Evolutionary conservation across 2,888 invertebrate species (phyloP).

Genomic region (Synergus umbraculus): DNA sequence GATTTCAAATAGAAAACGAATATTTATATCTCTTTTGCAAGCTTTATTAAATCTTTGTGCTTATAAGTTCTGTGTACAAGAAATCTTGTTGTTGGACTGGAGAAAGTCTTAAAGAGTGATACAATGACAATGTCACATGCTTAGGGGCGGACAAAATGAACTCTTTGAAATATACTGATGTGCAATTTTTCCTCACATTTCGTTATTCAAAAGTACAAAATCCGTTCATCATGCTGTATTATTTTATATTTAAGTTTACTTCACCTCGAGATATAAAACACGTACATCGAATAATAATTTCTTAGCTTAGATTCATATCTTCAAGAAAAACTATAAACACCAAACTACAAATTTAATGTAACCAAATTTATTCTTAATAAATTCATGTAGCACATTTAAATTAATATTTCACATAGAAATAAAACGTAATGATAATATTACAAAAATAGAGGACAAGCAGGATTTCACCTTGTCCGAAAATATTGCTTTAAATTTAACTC

Average conservation of each 20-base stretch:
- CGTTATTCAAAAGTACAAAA: conserved; percentile 38
- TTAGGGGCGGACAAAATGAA: conserved; percentile 35
- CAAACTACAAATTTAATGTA: neutral
- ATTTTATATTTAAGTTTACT: neutral
- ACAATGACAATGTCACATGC: neutral
- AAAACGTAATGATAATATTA: neutral
- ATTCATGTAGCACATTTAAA: neutral
- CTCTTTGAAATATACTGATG: neutral
- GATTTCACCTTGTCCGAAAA: neutral
- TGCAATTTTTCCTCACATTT: conserved; percentile 5
- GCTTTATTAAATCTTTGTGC: conserved; percentile 38
- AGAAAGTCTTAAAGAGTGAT: neutral
- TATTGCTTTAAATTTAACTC: neutral
- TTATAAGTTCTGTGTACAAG: conserved; percentile 32
- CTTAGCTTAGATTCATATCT: conserved; percentile 6
- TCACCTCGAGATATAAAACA: neutral
- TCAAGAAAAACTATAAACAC: neutral
- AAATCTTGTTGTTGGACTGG: neutral
- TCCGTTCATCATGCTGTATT: conserved; percentile 10
- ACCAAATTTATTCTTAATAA: neutral
- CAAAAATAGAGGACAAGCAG: neutral
- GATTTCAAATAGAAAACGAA: neutral
- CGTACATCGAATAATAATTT: conserved; percentile 1
- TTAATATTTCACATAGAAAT: neutral
- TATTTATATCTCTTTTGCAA: conserved; percentile 15